Base-by-base conservation (phyloP, 1,140 invertebrate species). In the Papilio aristodemus region DNA sequence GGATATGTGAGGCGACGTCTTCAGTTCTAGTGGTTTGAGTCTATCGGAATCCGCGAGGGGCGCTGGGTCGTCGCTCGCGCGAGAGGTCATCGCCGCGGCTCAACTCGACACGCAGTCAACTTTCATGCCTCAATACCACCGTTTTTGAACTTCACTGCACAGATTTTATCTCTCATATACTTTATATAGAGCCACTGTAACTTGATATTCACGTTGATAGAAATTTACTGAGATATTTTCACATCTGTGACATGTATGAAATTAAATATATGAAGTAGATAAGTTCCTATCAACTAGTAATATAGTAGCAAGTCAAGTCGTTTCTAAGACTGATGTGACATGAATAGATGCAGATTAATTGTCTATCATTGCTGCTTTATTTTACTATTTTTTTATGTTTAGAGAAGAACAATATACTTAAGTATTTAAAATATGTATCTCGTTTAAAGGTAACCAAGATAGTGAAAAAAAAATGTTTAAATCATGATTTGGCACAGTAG, bases 21-120 rank as follows among this genome's bases (percentile, higher is more conserved):
- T 54, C 43, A 19, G 8, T 46, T 17, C 46, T 54, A 54, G 46
- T 9, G 17, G 9, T 46, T 3, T 14, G 14, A 46, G 14, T 8
- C 41, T n/a, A 25, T 54, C 19, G 46, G 46, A 54, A 54, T 54
- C 46, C 46, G 46, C 46, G 19, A 54, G 17, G 71, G 43, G 67
- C 71, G 72, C 43, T 79, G 79, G 86, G 86, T 87, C 84, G 85
- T 79, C 79, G 86, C 62, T 84, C 85, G 83, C 78, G 43, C 54
- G 67, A 32, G 81, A 82, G 86, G 86, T 89, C 86, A 89, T 67
- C 83, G 85, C 71, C 83, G 81, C 78, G 78, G 71, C 36, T 41
- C 37, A 4, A 64, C 73, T 19, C 71, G 64, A 22, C 70, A 50
- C 43, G 36, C 57, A 74, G 17, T 43, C 19, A 41, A 36, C 38